phyloP scores from a whole-genome alignment of 1,140 invertebrate genomes.

The Meloidogyne hapla region DNA sequence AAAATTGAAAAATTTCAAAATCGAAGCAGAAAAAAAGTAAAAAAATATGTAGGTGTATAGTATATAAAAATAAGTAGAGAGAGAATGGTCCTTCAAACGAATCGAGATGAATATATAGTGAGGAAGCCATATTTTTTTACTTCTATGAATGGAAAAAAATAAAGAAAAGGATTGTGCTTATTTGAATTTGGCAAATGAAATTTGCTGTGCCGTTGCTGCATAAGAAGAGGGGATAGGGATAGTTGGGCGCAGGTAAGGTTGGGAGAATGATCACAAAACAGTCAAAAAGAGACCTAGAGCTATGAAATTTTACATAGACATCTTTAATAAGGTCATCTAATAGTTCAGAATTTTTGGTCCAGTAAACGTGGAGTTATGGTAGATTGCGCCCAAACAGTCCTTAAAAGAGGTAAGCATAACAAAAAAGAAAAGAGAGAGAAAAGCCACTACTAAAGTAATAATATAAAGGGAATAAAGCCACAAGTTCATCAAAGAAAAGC shows the following conservation, averaged over 20 bases:
- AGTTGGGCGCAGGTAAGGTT: neutral
- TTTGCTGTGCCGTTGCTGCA: slow-evolving; percentile 11
- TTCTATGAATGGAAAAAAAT: neutral
- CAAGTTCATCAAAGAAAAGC: neutral
- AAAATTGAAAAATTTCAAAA: neutral
- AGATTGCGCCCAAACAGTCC: too few relatives aligned
- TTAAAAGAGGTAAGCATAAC: too few relatives aligned
- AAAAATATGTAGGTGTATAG: too few relatives aligned
- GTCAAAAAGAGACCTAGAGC: neutral
- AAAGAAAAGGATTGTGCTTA: slow-evolving; percentile 19
- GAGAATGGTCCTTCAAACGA: neutral
- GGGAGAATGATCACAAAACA: neutral
- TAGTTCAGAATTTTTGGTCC: neutral
- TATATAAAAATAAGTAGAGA: too few relatives aligned
- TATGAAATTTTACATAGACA: neutral
- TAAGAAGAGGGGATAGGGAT: neutral
- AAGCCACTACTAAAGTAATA: neutral
- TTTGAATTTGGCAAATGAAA: slow-evolving; percentile 34
- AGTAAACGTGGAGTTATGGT: neutral
- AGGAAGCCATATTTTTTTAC: neutral
- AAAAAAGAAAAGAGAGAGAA: too few relatives aligned
- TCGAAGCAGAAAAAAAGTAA: too few relatives aligned
- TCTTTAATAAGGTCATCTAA: neutral
- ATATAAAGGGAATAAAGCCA: neutral
- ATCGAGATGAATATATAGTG: neutral